Base-by-base conservation (phyloP, 2,888 invertebrate species). In the Drosophila anomalata region DNA sequence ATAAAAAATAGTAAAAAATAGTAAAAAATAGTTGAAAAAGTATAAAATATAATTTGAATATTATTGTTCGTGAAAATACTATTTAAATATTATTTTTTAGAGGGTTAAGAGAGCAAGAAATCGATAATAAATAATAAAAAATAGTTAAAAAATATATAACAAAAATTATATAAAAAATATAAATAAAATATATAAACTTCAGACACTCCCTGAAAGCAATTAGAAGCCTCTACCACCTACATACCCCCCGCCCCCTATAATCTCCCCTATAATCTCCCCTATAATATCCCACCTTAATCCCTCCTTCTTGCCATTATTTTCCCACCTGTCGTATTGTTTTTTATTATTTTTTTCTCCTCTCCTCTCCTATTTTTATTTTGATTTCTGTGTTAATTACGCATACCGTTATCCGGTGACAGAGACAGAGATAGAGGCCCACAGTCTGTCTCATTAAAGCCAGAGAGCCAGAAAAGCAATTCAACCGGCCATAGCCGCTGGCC, bases 301-400 rank as follows among this genome's bases (percentile, higher is more conserved):
- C 36, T 14, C n/a, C 22, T 24, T n/a, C 7, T n/a, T n/a, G 58
- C 44, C 47, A 61, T 57, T 61, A 61, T 67, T 72, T 53, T 53
- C 48, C 41, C 51, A 70, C 55, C 62, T 72, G 17, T 11, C 14
- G 39, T 33, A 6, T 4, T 44, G 22, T 22, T 22, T 12, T 1
- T 6, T 17, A 17, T 14, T 22, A 4, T 20, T 44, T 22, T 44
- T 14, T 14, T 14, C 14, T 14, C 14, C 14, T 14, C 11, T 9
- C 8, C 1, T 17, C 17, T 17, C 17, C 17, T 1, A 17, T 3
- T 41, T 44, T 20, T 29, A 41, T 22, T 51, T 66, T 55, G 70
- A 56, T 69, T 69, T 70, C 52, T 52, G 69, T 52, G 57, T 81
- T 82, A 82, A 82, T 81, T 82, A 71, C 79, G 74, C 71, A 81